Evolutionary conservation across 1,140 invertebrate species (phyloP).

Genomic region (Drosophila lacteicornis): DNA sequence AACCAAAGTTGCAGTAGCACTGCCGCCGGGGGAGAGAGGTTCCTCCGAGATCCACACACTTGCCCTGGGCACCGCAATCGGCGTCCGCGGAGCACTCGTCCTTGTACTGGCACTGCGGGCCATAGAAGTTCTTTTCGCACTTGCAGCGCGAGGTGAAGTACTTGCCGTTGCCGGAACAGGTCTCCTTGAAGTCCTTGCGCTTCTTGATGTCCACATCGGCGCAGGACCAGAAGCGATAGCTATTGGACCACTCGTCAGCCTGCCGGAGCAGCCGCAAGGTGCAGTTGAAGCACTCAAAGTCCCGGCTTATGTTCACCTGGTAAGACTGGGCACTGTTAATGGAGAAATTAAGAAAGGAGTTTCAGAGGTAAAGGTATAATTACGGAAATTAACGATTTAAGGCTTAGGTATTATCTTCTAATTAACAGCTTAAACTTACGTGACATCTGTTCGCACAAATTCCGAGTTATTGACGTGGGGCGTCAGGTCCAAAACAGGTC

Average conservation of each 20-base stretch:
- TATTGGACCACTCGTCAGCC: constrained; percentile 94
- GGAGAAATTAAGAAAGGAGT: too few species aligned
- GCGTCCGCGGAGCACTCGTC: constrained; percentile 93
- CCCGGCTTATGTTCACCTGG: constrained; percentile 91
- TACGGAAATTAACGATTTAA: too few species aligned
- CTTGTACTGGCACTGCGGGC: constrained; percentile 92
- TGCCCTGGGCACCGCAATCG: constrained; percentile 94
- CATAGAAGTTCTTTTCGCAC: constrained; percentile 93
- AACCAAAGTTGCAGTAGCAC: constrained; percentile 95
- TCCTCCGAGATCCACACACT: constrained; percentile 92
- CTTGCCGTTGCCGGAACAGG: constrained; percentile 93
- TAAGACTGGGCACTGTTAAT: constrained; percentile 91
- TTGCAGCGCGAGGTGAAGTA: constrained; percentile 91
- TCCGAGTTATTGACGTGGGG: constrained; percentile 91
- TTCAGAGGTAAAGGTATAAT: not conserved
- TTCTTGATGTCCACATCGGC: constrained; percentile 95
- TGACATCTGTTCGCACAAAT: constrained; percentile 92
- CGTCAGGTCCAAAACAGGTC: constrained; percentile 93
- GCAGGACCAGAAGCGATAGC: constrained; percentile 97
- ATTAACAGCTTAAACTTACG: constrained; percentile 84
- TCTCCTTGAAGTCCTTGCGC: constrained; percentile 91
- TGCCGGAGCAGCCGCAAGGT: constrained; percentile 94
- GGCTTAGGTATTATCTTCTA: not conserved
- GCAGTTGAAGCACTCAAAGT: constrained; percentile 95
- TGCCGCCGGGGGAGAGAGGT: constrained; percentile 92